Conservation (phyloP, 92 coral and sea anemone species). For the Porites evermanni region DNA sequence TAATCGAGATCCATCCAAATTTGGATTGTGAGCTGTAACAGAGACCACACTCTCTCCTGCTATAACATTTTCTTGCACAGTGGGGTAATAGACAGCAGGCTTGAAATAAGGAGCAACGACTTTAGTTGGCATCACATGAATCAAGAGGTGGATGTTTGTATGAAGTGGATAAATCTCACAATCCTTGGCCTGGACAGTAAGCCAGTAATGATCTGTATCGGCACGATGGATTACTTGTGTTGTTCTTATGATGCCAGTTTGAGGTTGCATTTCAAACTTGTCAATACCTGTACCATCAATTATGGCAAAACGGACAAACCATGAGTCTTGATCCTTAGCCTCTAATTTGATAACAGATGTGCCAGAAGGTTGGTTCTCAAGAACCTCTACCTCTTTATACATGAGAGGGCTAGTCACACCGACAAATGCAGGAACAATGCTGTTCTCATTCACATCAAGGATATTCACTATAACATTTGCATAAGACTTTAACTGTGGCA, state of each 20-base stretch:
- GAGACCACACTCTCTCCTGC: constrained; percentile 79
- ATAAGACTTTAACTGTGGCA: constrained; percentile 62
- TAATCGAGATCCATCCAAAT: constrained; percentile 78
- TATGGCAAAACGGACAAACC: constrained; percentile 82
- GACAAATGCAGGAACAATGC: constrained; percentile 62
- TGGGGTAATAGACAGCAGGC: constrained; percentile 91
- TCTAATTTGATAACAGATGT: constrained; percentile 57
- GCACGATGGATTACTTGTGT: constrained; percentile 76
- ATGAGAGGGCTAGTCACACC: constrained; percentile 62
- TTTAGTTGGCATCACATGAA: constrained; percentile 71
- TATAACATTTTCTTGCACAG: constrained; percentile 72
- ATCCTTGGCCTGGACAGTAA: constrained; percentile 87
- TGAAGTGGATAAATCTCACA: constrained; percentile 79
- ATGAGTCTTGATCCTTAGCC: constrained; percentile 69
- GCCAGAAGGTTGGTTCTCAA: constrained; percentile 76
- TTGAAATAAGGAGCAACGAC: constrained; percentile 89
- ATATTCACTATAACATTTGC: constrained; percentile 70
- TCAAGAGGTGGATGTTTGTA: constrained; percentile 86
- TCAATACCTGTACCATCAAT: constrained; percentile 98
- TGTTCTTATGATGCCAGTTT: constrained; percentile 78
- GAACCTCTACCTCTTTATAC: constrained; percentile 41
- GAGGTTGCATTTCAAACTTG: constrained; percentile 79
- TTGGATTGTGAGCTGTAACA: constrained; percentile 82
- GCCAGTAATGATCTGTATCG: constrained; percentile 90
- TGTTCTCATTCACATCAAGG: constrained; percentile 80